A percentile compares a stretch with the other conserved stretches of the same genome.
Evolutionary conservation across 2,888 invertebrate genomes (phyloP).

Genomic region (Macrosiphum euphorbiae): DNA sequence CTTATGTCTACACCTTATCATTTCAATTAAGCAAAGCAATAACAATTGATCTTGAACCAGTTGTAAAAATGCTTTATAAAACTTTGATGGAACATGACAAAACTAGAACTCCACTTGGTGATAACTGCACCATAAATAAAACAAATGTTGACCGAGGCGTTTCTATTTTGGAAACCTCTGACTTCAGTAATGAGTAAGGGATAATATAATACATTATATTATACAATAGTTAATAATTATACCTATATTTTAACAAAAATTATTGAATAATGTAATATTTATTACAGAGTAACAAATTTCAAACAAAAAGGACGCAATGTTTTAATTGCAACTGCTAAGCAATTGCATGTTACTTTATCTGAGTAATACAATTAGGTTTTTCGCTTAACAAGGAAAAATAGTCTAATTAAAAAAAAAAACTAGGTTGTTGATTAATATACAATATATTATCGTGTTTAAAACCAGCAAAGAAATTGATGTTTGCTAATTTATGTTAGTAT

Average conservation of each 20-base stretch:
- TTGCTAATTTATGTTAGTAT: neutral
- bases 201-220: constrained; percentile 8
- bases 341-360: constrained; percentile 28
- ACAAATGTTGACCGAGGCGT: neutral
- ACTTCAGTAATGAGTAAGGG: constrained; percentile 39
- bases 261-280: neutral
- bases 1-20: constrained; percentile 40
- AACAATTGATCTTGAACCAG: constrained; percentile 37
- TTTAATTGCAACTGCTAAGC: constrained; percentile 46
- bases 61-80: constrained; percentile 47
- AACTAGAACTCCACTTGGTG: neutral
- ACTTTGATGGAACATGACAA: constrained; percentile 19
- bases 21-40: constrained; percentile 42
- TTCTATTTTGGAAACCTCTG: constrained; percentile 47
- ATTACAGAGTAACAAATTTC: constrained; percentile 45
- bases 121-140: neutral
- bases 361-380: constrained; percentile 11
- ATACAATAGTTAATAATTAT: neutral
- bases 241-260: neutral
- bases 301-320: constrained; percentile 50
- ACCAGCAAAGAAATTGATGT: neutral
- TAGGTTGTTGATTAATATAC: neutral
- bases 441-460: neutral
- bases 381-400: neutral
- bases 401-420: neutral